phyloP scores from a whole-genome alignment of 2,113 vertebrate genomes.

The Pelusios castaneus region DNA sequence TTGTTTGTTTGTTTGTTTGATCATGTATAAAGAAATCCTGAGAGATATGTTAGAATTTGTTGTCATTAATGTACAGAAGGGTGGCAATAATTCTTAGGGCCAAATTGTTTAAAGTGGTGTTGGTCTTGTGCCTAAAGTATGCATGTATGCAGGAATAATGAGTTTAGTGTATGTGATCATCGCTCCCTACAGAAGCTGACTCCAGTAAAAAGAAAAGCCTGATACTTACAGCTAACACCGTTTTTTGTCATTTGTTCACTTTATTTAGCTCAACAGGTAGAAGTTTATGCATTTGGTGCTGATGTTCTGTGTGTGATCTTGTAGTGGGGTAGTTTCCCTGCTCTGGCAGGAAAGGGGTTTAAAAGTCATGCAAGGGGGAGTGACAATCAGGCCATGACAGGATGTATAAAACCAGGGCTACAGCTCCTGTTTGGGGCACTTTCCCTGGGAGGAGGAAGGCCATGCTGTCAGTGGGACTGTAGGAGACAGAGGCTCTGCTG shows the following conservation, averaged over 20 bases:
- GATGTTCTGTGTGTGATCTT: not conserved
- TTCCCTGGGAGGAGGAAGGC: no score
- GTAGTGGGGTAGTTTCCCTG: no score
- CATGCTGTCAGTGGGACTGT: no score
- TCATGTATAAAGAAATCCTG: not conserved
- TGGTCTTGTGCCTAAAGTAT: not conserved
- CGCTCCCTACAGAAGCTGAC: accelerated
- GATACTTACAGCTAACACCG: not conserved
- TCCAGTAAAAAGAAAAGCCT: not conserved
- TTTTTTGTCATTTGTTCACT: not conserved
- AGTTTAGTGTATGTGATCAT: not conserved
- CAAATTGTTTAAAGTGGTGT: not conserved
- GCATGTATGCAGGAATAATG: not conserved
- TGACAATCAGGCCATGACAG: no score
- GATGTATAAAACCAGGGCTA: no score
- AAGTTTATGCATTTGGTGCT: not conserved
- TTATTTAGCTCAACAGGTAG: not conserved
- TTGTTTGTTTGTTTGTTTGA: not conserved
- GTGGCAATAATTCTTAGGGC: not conserved
- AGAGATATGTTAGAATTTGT: not conserved
- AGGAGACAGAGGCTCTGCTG: no score
- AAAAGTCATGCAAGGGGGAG: no score
- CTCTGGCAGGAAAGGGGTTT: no score
- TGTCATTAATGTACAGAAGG: not conserved
- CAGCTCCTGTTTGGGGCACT: no score